Conservation (phyloP, 2,113 vertebrate genomes). For the Progne subis region DNA sequence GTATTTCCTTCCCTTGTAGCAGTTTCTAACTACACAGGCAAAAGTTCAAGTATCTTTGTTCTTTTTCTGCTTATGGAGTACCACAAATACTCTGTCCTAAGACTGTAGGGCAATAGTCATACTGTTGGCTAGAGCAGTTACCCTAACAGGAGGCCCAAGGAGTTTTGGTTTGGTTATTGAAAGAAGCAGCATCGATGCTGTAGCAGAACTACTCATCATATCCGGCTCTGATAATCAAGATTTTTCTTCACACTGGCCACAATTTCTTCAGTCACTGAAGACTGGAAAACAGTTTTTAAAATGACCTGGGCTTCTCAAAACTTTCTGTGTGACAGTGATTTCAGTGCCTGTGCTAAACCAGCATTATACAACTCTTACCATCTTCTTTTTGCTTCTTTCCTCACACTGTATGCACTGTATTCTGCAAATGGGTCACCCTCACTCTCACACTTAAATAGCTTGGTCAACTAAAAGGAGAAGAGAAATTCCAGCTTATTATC, state of each 20-base stretch:
- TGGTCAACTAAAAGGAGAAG: background rate
- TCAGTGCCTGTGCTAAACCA: background rate
- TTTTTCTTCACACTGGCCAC: background rate
- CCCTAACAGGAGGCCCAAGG: background rate
- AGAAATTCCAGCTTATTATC: background rate
- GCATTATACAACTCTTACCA: background rate
- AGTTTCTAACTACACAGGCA: background rate
- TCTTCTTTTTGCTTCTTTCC: background rate
- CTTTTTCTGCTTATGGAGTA: background rate
- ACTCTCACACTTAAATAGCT: background rate
- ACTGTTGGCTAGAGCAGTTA: background rate
- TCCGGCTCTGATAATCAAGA: background rate
- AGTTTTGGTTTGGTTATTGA: background rate
- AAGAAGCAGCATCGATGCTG: background rate
- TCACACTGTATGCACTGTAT: accelerated
- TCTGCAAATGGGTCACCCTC: background rate
- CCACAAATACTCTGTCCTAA: background rate
- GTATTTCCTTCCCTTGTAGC: background rate
- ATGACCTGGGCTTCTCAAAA: background rate
- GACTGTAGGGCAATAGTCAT: background rate
- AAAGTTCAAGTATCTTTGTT: background rate
- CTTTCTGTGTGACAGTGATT: background rate
- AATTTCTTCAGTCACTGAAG: background rate
- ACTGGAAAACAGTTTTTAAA: background rate
- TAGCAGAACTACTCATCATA: background rate